Evolutionary conservation across 2,797 vertebrate species (phyloP), one percentile per base, ranked within the genome.

Genomic region (Hipposideros larvatus): DNA sequence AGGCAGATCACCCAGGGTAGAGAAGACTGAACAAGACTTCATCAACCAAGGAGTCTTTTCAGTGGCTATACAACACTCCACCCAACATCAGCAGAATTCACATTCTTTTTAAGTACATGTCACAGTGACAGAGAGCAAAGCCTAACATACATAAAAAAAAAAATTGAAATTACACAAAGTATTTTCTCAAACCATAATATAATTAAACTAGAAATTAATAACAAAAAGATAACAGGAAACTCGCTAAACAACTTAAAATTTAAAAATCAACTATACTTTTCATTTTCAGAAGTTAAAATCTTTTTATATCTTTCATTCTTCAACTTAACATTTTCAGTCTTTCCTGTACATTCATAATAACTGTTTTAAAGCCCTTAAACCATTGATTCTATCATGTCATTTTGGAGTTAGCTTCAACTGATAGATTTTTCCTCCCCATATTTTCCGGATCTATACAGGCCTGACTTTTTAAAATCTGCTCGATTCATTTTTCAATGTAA

Each of bases 171-270:
- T 55, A 78, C n/a, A 89, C 34, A 18, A 78, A 78, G 48, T 9
- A 90, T 57, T 78, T n/a, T 41, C 48, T 78, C 74, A 90, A 90
- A 55, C 14, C 51, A 51, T 51, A 51, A 51, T 51, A 78, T 66
- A 89, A 87, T 51, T 88, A 74, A 78, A 43, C 48, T 68, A 78
- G 61, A 90, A 78, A 78, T 90, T n/a, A 78, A 26, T 79, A 55
- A 78, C 43, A 43, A 43, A 43, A 43, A 43, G 43, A 43, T 37
- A 18, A 89, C 14, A 24, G 28, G 13, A 68, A 78, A 68, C 48
- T 88, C 86, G 11, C n/a, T 89, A 41, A 66, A 78, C 18, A 55
- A 55, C 26, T 78, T 78, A 88, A 87, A 87, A 78, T 24, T 87
- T 61, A 37, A 75, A 77, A 88, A 63, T 31, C 46, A 55, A 89